A percentile compares a stretch with the other conserved stretches of the same genome.
Conservation (phyloP, 2,888 invertebrate species). For the Maniola hyperantus region DNA sequence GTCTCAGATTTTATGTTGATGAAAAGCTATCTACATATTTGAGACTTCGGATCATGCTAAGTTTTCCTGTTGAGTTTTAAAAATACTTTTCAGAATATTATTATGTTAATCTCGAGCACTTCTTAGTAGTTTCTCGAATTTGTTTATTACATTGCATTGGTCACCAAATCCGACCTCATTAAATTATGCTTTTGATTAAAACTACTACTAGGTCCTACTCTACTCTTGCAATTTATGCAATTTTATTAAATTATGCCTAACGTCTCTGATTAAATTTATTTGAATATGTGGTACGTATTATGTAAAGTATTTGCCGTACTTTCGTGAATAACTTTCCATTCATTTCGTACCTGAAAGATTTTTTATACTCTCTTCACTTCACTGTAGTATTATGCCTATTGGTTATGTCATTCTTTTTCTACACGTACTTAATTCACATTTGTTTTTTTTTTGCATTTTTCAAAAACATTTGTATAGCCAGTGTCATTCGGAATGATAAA, state of each 20-base stretch:
- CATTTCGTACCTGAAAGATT: background rate
- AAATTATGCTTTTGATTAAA: slow-evolving; percentile 13
- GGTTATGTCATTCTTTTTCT: no score
- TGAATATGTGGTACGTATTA: background rate
- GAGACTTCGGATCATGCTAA: background rate
- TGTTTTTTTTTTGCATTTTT: no score
- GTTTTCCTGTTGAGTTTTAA: background rate
- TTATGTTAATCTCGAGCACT: slow-evolving; percentile 5
- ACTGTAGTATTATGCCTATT: background rate
- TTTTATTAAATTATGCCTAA: background rate
- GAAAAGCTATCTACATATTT: background rate
- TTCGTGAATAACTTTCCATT: slow-evolving; percentile 2
- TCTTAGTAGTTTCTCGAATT: slow-evolving; percentile 3
- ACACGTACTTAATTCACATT: no score
- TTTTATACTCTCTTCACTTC: background rate
- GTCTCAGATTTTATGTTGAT: background rate
- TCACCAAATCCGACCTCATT: background rate
- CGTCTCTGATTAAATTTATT: no score
- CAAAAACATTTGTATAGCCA: no score
- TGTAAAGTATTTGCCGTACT: background rate
- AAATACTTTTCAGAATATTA: slow-evolving; percentile 1
- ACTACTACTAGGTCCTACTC: background rate
- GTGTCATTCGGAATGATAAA: no score
- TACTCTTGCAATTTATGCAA: background rate
- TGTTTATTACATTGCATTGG: slow-evolving; percentile 11